Conservation (phyloP, 2,113 vertebrate genomes). For the Ranitomeya variabilis region DNA sequence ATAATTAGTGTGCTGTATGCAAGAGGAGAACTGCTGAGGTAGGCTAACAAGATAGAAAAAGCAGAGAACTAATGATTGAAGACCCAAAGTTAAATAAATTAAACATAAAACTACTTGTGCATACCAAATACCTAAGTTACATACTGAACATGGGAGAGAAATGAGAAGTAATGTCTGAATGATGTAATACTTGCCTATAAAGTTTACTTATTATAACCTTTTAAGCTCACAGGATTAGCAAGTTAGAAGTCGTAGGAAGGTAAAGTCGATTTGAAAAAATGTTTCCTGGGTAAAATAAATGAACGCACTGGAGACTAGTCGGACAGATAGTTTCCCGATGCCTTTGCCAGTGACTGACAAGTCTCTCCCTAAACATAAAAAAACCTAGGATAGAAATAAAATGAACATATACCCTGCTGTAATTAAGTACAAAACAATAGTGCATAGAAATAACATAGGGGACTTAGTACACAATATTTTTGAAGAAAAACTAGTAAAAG, state of each 20-base stretch:
- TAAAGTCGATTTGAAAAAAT: not conserved
- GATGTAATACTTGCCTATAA: not conserved
- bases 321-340: too few species aligned
- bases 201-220: not conserved
- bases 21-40: slow-evolving; percentile 7
- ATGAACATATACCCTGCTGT: too few species aligned
- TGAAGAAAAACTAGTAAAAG: too few species aligned
- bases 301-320: not conserved
- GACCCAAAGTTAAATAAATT: slow-evolving; percentile 5
- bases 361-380: too few species aligned
- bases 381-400: too few species aligned
- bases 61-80: slow-evolving; percentile 1
- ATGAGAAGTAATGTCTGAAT: not conserved
- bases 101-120: not conserved
- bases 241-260: not conserved
- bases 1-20: slow-evolving; percentile 2
- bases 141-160: not conserved
- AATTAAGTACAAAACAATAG: too few species aligned
- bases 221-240: not conserved
- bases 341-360: too few species aligned
- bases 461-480: too few species aligned
- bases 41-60: not conserved
- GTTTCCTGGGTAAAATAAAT: not conserved
- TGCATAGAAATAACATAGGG: too few species aligned
- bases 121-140: not conserved